Percentiles rank a stretch among this genome's conserved stretches.
Evolutionary conservation across 1,140 invertebrate genomes (phyloP).

Genomic region (Panonychus citri): DNA sequence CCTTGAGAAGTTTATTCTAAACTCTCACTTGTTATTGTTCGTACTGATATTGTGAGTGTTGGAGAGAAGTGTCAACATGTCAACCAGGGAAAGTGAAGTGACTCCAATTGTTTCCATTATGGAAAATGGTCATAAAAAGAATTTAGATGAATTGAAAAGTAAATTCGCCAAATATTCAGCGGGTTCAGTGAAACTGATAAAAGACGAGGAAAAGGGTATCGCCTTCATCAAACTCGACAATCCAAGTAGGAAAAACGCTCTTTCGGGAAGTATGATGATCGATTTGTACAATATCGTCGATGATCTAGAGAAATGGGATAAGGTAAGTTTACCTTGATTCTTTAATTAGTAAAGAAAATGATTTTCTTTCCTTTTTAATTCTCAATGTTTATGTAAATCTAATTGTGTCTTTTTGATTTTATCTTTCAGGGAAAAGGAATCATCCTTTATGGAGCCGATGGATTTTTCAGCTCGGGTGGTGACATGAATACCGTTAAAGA

Average conservation of each 20-base stretch:
- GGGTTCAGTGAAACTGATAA: slow-evolving; percentile 24
- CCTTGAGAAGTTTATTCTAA: no score
- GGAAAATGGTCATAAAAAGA: neutral
- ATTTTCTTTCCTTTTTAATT: neutral
- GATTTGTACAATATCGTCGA: slow-evolving; percentile 26
- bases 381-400: neutral
- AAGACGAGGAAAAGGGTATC: slow-evolving; percentile 25
- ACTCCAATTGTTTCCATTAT: neutral
- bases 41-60: no score
- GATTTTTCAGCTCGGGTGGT: slow-evolving; percentile 35
- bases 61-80: no score
- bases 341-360: no score
- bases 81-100: neutral
- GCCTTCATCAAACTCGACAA: slow-evolving; percentile 27
- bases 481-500: slow-evolving; percentile 29
- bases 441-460: slow-evolving; percentile 26
- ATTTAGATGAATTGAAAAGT: neutral
- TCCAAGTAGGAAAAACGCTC: slow-evolving; percentile 25
- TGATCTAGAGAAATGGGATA: slow-evolving; percentile 26
- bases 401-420: neutral
- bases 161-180: neutral
- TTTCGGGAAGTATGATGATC: slow-evolving; percentile 35
- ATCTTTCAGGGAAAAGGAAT: slow-evolving; percentile 29
- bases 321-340: neutral
- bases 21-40: no score